Base-by-base conservation (phyloP, 2,797 vertebrate species). In the Notolabrus celidotus region DNA sequence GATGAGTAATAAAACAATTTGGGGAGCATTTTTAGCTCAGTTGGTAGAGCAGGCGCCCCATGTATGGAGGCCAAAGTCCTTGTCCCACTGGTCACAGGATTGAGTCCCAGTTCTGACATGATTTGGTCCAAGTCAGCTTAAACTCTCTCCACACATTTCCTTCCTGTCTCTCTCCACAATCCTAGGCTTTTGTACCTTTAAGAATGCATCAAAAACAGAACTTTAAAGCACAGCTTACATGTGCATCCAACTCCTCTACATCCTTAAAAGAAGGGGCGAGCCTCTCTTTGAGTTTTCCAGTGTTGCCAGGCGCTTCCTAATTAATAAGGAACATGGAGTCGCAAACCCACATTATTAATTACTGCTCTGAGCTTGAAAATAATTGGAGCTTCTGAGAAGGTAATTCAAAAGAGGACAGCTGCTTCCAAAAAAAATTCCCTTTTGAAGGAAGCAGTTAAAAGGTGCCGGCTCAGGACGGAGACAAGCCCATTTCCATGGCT, bases 341-440 rank as follows among this genome's bases (percentile, higher is more conserved):
- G 77, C 5, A 49, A 81, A 76, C 77, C 74, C 80, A 73, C 72
- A 78, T 75, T 84, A 86, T 90, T 93, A 93, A 92, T 89, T 90
- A 86, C 76, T 64, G 86, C 90, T 93, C 79, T 89, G 81, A 92
- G 91, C 89, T 74, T 63, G 63, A 64, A 91, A 92, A 92, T 94
- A 93, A 93, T 92, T 94, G 90, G 84, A 86, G 75, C 79, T 75
- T 80, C 74, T 78, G 66, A 86, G 51, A 82, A 84, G 86, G 88
- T 88, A 82, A 90, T 89, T 92, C 83, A 89, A 89, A 90, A 87
- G 78, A 79, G 60, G 29, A 60, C 70, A 69, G 70, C 63, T 77
- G 74, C 47, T 49, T 74, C 77, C 73, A 76, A 83, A 16, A 16
- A 4, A 23, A 12, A 50, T 9, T 61, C 45, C 29, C 50, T 82